Conservation (phyloP, 2,888 invertebrate genomes). For the Cheilosia impressa region DNA sequence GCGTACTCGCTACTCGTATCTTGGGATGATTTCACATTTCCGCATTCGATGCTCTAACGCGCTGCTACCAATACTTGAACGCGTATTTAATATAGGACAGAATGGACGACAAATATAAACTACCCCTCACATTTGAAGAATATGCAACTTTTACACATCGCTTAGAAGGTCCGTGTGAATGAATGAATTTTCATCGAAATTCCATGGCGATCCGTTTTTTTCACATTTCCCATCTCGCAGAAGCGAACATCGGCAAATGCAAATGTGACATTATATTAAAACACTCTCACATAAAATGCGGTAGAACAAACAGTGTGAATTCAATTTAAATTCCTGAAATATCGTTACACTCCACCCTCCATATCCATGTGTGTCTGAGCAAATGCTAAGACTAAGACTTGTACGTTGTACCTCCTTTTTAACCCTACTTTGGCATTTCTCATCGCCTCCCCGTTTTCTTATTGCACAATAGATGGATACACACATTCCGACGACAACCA, state of each 20-base stretch:
- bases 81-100: no score
- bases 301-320: conserved; percentile 82
- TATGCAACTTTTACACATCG: no score
- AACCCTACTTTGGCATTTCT: conserved; percentile 2
- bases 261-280: conserved; percentile 74
- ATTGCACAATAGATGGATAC: conserved; percentile 18
- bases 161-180: conserved; percentile 54
- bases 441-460: not conserved
- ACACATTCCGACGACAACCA: conserved; percentile 22
- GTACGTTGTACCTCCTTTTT: not conserved
- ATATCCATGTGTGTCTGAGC: not conserved
- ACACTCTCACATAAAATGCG: conserved; percentile 73
- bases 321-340: conserved; percentile 82
- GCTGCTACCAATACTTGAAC: no score
- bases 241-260: conserved; percentile 60
- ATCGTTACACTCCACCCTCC: conserved; percentile 33
- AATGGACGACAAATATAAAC: no score
- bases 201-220: conserved; percentile 33
- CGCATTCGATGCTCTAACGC: no score
- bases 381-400: conserved; percentile 33
- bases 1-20: no score
- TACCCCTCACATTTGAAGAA: no score
- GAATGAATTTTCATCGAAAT: conserved; percentile 68
- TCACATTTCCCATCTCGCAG: not conserved
- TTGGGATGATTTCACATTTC: no score